Conservation (phyloP, 2,113 vertebrate species). For the Cephalopholis sonnerati region DNA sequence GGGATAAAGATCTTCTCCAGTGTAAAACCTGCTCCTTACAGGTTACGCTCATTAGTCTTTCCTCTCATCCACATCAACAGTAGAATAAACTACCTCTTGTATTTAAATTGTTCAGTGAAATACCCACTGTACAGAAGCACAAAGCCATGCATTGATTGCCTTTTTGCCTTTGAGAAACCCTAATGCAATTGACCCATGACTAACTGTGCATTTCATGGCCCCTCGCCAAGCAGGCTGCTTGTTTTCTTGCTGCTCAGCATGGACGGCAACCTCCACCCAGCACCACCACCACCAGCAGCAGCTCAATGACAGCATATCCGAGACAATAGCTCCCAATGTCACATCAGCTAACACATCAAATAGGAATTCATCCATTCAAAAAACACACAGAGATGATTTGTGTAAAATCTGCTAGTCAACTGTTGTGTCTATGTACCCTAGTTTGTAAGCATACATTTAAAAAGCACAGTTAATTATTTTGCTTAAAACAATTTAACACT, state of each 20-base stretch:
- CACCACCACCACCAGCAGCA: slow-evolving; percentile 36
- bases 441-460: not conserved
- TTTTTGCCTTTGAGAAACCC: slow-evolving; percentile 62
- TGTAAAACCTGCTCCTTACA: slow-evolving; percentile 13
- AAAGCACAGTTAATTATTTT: not conserved
- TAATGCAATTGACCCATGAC: slow-evolving; percentile 58
- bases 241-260: slow-evolving; percentile 59
- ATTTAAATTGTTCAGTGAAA: slow-evolving; percentile 9
- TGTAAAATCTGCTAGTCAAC: not conserved
- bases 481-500: not conserved
- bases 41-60: not conserved
- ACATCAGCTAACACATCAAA: slow-evolving; percentile 13
- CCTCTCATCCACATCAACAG: not conserved
- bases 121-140: slow-evolving; percentile 12
- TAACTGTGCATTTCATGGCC: slow-evolving; percentile 70
- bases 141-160: slow-evolving; percentile 41
- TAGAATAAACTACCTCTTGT: not conserved
- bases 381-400: not conserved
- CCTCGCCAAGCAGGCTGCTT: slow-evolving; percentile 37
- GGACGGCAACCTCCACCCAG: slow-evolving; percentile 51
- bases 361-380: not conserved
- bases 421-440: not conserved
- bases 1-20: not conserved
- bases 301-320: slow-evolving; percentile 57
- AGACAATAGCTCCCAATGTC: slow-evolving; percentile 34